Evolutionary conservation across 2,113 vertebrate genomes (phyloP), one percentile per base, ranked within the genome.

Genomic region (Channa argus): DNA sequence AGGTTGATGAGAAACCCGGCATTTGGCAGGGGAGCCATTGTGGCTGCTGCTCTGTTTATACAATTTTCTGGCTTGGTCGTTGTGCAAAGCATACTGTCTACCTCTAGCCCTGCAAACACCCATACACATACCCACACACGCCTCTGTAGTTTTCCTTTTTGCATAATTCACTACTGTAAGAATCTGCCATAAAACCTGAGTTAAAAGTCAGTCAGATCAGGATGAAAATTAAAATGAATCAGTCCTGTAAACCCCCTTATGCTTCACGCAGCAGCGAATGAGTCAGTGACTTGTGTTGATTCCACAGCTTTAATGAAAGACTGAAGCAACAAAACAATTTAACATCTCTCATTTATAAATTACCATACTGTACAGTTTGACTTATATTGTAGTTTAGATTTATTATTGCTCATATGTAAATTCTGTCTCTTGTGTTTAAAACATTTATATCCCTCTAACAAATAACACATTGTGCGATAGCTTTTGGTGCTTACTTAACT

Each of bases 1-100:
- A 86, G 84, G 76, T 70, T 88, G 80, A 89, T 86, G 84, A 80
- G 82, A 84, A 88, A 84, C 49, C 86, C 86, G 86, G 89, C 6
- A 14, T 83, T 90, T 86, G 90, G 89, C 85, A 71, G 50, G 58
- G 52, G 53, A 85, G 58, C 53, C 63, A 14, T 43, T 85, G 86
- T 61, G 87, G 85, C 71, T 39, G 3, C 75, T 15, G 68, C 65
- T 81, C 61, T 88, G 86, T 88, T 90, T 91, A 66, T 63, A 80
- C 58, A 84, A 82, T 54, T 85, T 87, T 67, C 59, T 80, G 83
- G 66, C 80, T 62, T 45, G 45, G 36, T 34, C 44, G 78, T 77
- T 64, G 60, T 45, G 72, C 60, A 65, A 74, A 77, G 68, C 46
- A 61, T 49, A 36, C 56, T 9, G 10, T 76, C 49, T 63, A 75